Evolutionary conservation across 2,888 invertebrate genomes (phyloP), one percentile per base, ranked within the genome.

Genomic region (Nyleta sp.): DNA sequence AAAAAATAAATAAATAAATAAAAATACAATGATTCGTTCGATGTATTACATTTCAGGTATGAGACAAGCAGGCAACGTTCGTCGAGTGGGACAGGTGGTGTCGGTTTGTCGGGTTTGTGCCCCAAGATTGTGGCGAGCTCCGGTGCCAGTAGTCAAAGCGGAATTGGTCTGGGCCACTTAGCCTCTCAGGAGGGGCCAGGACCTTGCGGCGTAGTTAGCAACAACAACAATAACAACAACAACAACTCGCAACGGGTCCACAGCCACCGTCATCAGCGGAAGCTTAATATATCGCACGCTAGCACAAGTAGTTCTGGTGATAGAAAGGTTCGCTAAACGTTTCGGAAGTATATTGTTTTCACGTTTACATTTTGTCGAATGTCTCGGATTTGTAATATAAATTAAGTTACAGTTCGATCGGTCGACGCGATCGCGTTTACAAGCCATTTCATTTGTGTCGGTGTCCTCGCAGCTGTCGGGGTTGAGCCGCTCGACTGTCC

Each of bases 21-120:
- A 24, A 10, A 35, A 24, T 24, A 7, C 24, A 24, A 24, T 7
- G 24, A 24, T 24, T 24, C 4, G 24, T 24, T 24, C 7, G 24
- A 24, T 24, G 24, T 5, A 35, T 20, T 77, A 7, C 64, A 65
- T 89, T 88, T n/a, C 84, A 90, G 90, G 90, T 90, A 90, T 90
- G 90, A 90, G 84, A 89, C 90, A 85, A 90, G 88, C 77, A 89
- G 90, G 84, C 90, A 90, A 81, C 87, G 89, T 79, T 84, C 89
- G 83, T 87, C 90, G 76, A 87, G 89, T 74, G 89, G 89, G 83
- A 87, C 87, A 82, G 86, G 87, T 70, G 87, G 87, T 78, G 86
- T 84, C 72, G 87, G 87, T 75, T 85, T 90, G 78, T 89, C 89
- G 60, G 89, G 88, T 81, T 85, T 90, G 83, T 89, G 90, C 84